Base-by-base conservation (phyloP, 2,888 invertebrate species). In the Melitaea athalia region DNA sequence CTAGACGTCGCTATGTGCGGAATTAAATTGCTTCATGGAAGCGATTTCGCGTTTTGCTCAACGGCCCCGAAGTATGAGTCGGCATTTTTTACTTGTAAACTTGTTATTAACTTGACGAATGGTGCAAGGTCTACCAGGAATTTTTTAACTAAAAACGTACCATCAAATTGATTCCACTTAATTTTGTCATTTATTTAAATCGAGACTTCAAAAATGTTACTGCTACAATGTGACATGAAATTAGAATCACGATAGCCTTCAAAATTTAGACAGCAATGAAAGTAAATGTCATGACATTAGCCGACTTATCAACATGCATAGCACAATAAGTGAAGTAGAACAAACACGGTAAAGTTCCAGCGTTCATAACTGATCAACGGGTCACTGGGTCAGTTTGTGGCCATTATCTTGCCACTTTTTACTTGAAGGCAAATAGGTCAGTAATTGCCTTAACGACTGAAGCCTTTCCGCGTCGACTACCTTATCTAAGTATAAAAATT, bases 1-100 rank as follows among this genome's bases (percentile, higher is more conserved):
- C 80, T 82, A 85, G 83, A 84, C 81, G 74, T 70, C 74, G 73
- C 74, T 76, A 69, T 72, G 78, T 78, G 74, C 75, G 75, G 77
- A 78, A 79, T 80, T 78, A 80, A 83, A 80, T 77, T 77, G 74
- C 70, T 75, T 72, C 79, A 78, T 76, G 75, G 71, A 75, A 75
- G 74, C 75, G 74, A 75, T 75, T 75, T 69, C 64, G 70, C 71
- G 71, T 71, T 71, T 70, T 67, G 57, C 69, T 69, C 66, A 45
- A 66, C 64, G 62, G 64, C 61, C 62, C 38, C 45, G 61, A 59
- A 63, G 49, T 57, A 43, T 53, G 62, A 67, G 52, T 63, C 63
- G 63, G 60, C 64, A 49, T 14, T 61, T 72, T 70, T 61, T 17
- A 52, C 57, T 50, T 60, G 65, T 60, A 59, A 64, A 60, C 64